Evolutionary conservation across 2,113 vertebrate species (phyloP).

Genomic region (Cacatua alba): DNA sequence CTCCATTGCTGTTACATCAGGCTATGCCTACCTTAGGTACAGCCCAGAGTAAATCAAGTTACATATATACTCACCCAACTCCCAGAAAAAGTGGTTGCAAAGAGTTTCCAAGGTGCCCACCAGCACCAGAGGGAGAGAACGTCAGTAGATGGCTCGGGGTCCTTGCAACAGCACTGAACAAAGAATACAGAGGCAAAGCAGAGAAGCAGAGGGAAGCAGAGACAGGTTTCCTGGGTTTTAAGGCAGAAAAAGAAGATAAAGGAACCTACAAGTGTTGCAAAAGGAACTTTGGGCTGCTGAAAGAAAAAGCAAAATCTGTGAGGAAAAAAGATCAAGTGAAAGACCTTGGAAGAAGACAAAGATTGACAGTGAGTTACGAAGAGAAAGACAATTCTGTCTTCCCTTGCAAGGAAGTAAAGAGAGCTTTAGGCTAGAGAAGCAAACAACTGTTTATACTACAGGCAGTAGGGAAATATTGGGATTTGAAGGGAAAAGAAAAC

Average conservation of each 20-base stretch:
- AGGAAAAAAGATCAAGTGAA: neutral
- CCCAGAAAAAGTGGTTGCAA: neutral
- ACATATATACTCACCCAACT: rapidly evolving
- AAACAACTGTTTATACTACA: neutral
- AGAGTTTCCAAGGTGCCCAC: neutral
- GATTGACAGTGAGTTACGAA: neutral
- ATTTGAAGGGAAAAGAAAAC: neutral
- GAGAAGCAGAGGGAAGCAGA: neutral
- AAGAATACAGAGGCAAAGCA: neutral
- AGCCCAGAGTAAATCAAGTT: neutral
- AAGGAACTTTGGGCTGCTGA: neutral
- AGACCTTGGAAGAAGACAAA: neutral
- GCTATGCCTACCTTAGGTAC: neutral
- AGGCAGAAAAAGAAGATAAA: neutral
- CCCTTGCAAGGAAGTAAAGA: neutral
- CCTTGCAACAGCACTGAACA: neutral
- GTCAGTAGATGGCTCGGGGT: neutral
- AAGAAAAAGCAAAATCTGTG: neutral
- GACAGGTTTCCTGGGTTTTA: neutral
- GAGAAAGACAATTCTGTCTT: neutral
- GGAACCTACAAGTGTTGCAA: neutral
- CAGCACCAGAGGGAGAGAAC: neutral
- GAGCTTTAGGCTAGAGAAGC: neutral
- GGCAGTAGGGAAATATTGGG: neutral
- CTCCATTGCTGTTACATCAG: neutral